Evolutionary conservation across 2,888 invertebrate species (phyloP).

Genomic region (Mycogona germanica): DNA sequence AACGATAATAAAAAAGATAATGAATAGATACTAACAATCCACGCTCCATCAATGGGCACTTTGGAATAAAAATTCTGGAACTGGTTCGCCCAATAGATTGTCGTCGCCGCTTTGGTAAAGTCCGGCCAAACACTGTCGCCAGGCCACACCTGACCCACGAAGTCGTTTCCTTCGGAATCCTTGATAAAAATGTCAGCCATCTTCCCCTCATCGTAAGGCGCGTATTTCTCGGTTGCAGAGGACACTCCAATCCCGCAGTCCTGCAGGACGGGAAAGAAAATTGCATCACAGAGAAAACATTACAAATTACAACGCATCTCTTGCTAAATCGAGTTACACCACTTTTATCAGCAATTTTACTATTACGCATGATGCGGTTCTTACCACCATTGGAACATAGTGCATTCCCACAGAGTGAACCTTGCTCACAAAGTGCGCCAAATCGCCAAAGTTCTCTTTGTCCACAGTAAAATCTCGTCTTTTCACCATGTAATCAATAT

Average conservation of each 20-base stretch:
- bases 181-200: conserved; percentile 59
- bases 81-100: conserved; percentile 58
- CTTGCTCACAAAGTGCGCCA: conserved; percentile 27
- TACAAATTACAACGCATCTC: no score
- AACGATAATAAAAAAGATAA: not conserved
- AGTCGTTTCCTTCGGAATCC: conserved; percentile 48
- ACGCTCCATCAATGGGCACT: conserved; percentile 56
- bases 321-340: not conserved
- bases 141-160: conserved; percentile 69
- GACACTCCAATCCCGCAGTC: conserved; percentile 64
- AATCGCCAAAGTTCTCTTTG: conserved; percentile 23
- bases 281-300: no score
- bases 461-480: conserved; percentile 34
- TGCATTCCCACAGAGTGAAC: conserved; percentile 26
- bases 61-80: conserved; percentile 47
- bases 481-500: conserved; percentile 36
- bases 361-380: conserved; percentile 4
- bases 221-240: conserved; percentile 51
- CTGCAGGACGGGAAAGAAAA: no score
- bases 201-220: conserved; percentile 61
- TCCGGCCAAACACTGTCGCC: conserved; percentile 55
- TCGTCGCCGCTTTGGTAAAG: conserved; percentile 59
- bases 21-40: conserved; percentile 53
- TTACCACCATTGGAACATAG: conserved; percentile 27
- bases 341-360: conserved; percentile 15